These are phyloP conservation scores for Sycophila sp. DNA, from an alignment of 1,140 invertebrate species.

Conservation along the genomic window DNA sequence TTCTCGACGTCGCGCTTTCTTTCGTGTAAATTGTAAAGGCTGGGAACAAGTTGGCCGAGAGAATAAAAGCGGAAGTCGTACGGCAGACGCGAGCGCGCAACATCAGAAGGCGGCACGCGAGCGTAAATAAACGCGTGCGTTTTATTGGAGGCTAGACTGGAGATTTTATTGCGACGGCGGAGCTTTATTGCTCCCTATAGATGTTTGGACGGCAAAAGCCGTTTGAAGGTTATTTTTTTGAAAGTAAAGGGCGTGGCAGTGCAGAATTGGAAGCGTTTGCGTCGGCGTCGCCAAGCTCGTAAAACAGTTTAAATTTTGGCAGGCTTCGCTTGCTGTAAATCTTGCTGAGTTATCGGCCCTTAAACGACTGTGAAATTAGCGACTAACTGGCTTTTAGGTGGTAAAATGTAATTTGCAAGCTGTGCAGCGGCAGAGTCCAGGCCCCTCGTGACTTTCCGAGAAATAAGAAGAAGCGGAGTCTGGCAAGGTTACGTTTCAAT, in stretches of 20 bases:
- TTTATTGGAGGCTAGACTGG: neutral
- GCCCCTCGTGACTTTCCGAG: too few species aligned
- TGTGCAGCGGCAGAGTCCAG: too few species aligned
- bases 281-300: neutral
- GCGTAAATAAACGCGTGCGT: conserved; percentile 35
- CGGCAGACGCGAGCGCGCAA: conserved; percentile 2
- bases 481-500: too few species aligned
- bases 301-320: neutral
- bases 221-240: too few species aligned
- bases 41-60: neutral
- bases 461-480: too few species aligned
- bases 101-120: conserved; percentile 10
- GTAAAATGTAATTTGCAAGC: too few species aligned
- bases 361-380: conserved; percentile 68
- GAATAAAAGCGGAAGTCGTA: neutral
- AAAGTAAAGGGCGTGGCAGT: too few species aligned
- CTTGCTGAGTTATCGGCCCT: conserved; percentile 63
- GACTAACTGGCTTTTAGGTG: conserved; percentile 67
- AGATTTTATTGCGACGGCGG: neutral
- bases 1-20: neutral
- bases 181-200: neutral
- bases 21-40: neutral
- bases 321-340: conserved; percentile 58
- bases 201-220: too few species aligned
- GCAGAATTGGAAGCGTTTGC: too few species aligned